Conservation (phyloP, 2,113 vertebrate genomes). For the Oenanthe oenanthe region DNA sequence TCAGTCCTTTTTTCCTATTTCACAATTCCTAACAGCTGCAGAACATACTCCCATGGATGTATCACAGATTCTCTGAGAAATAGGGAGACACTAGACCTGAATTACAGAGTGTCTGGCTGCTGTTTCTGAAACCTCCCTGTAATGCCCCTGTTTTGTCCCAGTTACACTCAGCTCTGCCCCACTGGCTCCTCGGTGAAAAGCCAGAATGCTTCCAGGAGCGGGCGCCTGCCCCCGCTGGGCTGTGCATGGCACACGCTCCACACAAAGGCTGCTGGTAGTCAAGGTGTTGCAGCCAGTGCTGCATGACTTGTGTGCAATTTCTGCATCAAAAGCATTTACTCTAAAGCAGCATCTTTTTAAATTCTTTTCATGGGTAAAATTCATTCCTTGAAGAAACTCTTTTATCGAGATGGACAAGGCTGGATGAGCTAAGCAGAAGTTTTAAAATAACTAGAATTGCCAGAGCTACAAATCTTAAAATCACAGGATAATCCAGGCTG, state of each 20-base stretch:
- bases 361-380: background rate
- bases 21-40: background rate
- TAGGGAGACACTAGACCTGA: background rate
- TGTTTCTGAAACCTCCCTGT: background rate
- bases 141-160: background rate
- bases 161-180: background rate
- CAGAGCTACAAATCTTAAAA: background rate
- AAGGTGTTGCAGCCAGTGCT: background rate
- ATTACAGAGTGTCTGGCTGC: background rate
- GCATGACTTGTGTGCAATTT: background rate
- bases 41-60: background rate
- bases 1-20: background rate
- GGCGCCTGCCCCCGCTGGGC: accelerated
- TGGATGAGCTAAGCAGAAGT: background rate
- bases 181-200: background rate
- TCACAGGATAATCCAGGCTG: background rate
- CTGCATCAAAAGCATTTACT: background rate
- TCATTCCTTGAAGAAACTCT: background rate
- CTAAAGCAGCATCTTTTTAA: background rate
- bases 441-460: background rate
- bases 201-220: background rate
- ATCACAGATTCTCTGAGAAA: background rate
- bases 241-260: accelerated
- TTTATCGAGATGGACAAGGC: background rate
- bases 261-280: background rate